Conservation (phyloP, 2,113 vertebrate species). For the Tupaia tana region DNA sequence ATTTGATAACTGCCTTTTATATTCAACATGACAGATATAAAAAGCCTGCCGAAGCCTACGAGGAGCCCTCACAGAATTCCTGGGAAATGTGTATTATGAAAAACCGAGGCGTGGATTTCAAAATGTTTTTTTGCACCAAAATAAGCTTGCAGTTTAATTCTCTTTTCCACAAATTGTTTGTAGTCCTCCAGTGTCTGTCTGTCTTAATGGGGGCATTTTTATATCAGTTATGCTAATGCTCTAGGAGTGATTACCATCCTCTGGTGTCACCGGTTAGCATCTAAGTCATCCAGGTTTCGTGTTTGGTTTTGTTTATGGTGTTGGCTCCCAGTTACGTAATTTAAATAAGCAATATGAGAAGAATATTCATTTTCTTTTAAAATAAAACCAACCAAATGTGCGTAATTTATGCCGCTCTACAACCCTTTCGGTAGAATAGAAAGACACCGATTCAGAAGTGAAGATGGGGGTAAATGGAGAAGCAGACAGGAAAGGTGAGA, state of each 20-base stretch:
- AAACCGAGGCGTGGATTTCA: too few relatives aligned
- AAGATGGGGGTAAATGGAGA: constrained; percentile 24
- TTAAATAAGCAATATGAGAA: constrained; percentile 44
- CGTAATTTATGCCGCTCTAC: neutral
- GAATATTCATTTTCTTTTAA: neutral
- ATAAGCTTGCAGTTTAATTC: too few relatives aligned
- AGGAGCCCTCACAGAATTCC: too few relatives aligned
- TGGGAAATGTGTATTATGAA: too few relatives aligned
- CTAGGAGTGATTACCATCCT: neutral
- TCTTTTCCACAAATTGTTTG: too few relatives aligned
- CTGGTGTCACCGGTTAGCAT: neutral
- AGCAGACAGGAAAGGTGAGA: neutral
- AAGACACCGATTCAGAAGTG: neutral
- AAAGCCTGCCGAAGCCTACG: neutral
- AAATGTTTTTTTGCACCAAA: too few relatives aligned
- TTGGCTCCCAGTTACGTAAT: constrained; percentile 20
- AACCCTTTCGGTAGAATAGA: neutral
- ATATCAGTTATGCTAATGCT: neutral
- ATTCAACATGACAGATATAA: neutral
- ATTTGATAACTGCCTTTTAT: neutral
- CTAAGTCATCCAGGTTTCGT: neutral
- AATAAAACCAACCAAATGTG: constrained; percentile 25
- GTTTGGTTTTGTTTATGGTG: neutral
- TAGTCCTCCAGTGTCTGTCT: neutral
- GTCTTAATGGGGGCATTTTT: neutral